Evolutionary conservation across 2,797 vertebrate genomes (phyloP), one percentile per base, ranked within the genome.

Genomic region (Decapterus maruadsi): DNA sequence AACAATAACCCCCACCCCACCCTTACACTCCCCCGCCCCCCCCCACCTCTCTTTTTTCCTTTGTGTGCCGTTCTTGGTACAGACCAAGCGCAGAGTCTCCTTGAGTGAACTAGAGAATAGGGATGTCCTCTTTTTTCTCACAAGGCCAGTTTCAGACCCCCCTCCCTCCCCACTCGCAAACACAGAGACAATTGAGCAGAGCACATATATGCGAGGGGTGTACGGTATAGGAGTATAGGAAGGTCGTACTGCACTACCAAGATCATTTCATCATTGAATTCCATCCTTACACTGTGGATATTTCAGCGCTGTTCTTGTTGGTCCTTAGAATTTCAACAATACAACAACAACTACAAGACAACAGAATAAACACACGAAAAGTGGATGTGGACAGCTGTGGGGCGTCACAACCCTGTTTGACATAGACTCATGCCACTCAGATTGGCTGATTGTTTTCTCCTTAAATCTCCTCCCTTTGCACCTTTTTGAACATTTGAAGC

Each of bases 331-430:
- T 78, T 91, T 87, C 80, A 92, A 91, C 83, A 91, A 87, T 83
- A 94, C 93, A 88, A 92, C 83, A 88, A 90, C 91, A 85, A 90
- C 87, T 89, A 94, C 90, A 87, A 91, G 87, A 93, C 92, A 86
- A 88, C 89, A 89, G 86, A 94, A 92, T 86, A 88, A 92, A 93
- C 83, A 92, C 88, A 87, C 83, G 89, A 79, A 89, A 82, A 71
- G 63, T 65, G 81, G 86, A 85, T 80, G 82, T 34, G 68, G 72
- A 77, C 79, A 81, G 82, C 31, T 77, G 79, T 63, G 72, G 80
- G 81, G 76, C 34, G 75, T 81, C 84, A 75, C 51, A 87, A 83
- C 79, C 81, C 83, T 86, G 83, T 87, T 77, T 77, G 83, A 89
- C 79, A 58, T 70, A 84, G 77, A 87, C 70, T 76, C 68, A 59